These are phyloP conservation scores for Bergia sp. DNA, from an alignment of 92 coral and sea anemone species.

Conservation along the genomic window DNA sequence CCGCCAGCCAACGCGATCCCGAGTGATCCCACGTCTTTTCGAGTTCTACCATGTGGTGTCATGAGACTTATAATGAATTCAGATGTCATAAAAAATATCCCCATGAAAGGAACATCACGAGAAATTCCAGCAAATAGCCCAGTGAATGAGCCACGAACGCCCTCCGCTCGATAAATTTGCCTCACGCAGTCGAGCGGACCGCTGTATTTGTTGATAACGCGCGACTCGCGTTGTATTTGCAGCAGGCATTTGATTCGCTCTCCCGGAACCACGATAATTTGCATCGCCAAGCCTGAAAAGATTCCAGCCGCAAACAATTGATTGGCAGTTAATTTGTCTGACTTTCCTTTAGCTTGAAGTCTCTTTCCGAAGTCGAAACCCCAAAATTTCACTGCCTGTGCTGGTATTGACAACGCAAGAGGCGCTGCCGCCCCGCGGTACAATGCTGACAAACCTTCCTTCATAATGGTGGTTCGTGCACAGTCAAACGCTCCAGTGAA, in stretches of 20 bases:
- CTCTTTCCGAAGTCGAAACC: constrained; percentile 77
- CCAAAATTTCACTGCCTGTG: constrained; percentile 70
- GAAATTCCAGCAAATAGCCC: constrained; percentile 74
- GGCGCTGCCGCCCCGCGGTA: constrained; percentile 85
- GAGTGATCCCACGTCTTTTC: constrained; percentile 76
- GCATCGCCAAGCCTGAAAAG: constrained; percentile 66
- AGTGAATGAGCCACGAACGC: constrained; percentile 69
- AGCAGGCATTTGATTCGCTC: constrained; percentile 81
- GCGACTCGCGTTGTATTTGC: constrained; percentile 75
- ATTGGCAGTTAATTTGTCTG: constrained; percentile 50
- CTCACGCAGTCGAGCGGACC: constrained; percentile 70
- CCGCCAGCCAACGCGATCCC: constrained; percentile 80
- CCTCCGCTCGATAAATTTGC: constrained; percentile 53
- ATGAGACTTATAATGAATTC: constrained; percentile 60
- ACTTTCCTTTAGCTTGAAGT: constrained; percentile 60
- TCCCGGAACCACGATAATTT: constrained; percentile 67
- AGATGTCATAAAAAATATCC: constrained; percentile 74
- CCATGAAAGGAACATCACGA: constrained; percentile 68
- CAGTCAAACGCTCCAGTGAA: constrained; percentile 81
- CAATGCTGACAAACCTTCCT: constrained; percentile 79
- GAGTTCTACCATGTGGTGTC: constrained; percentile 57
- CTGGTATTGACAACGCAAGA: constrained; percentile 73
- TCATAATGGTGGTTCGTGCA: constrained; percentile 58
- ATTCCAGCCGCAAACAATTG: constrained; percentile 80
- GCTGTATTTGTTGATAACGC: constrained; percentile 53